Percentiles rank a stretch among this genome's conserved stretches.
Evolutionary conservation across 2,888 invertebrate genomes (phyloP).

Genomic region (Petrolisthes cinctipes): DNA sequence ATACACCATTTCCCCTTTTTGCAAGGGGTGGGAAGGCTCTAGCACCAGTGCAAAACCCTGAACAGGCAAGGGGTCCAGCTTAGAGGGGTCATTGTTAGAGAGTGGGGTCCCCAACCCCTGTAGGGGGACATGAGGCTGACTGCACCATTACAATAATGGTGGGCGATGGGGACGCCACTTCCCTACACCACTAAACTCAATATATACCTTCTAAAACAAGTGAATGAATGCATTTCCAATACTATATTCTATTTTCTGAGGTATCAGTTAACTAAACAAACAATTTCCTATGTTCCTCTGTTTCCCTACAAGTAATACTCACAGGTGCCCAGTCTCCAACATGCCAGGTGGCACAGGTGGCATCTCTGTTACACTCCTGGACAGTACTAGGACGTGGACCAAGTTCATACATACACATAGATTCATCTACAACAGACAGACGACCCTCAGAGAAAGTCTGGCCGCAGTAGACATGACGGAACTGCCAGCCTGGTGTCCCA

Average conservation of each 20-base stretch:
- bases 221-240: background rate
- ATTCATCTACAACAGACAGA: conserved; percentile 80
- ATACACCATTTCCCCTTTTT: too few species aligned
- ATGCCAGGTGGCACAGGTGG: conserved; percentile 88
- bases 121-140: too few species aligned
- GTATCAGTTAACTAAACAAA: background rate
- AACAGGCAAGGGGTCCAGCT: too few species aligned
- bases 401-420: conserved; percentile 75
- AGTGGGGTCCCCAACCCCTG: too few species aligned
- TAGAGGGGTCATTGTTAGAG: too few species aligned
- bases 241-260: background rate
- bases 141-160: too few species aligned
- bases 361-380: conserved; percentile 82
- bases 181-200: too few species aligned
- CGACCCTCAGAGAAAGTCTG: conserved; percentile 82
- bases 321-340: conserved; percentile 91
- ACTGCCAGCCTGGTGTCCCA: conserved; percentile 73
- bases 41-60: too few species aligned
- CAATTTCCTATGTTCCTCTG: background rate
- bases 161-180: too few species aligned
- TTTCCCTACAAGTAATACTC: conserved; percentile 68
- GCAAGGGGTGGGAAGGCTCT: too few species aligned
- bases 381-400: conserved; percentile 75
- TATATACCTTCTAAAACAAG: too few species aligned
- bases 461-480: conserved; percentile 80